Evolutionary conservation across 2,797 vertebrate genomes (phyloP).

Genomic region (Novumbra hubbsi): DNA sequence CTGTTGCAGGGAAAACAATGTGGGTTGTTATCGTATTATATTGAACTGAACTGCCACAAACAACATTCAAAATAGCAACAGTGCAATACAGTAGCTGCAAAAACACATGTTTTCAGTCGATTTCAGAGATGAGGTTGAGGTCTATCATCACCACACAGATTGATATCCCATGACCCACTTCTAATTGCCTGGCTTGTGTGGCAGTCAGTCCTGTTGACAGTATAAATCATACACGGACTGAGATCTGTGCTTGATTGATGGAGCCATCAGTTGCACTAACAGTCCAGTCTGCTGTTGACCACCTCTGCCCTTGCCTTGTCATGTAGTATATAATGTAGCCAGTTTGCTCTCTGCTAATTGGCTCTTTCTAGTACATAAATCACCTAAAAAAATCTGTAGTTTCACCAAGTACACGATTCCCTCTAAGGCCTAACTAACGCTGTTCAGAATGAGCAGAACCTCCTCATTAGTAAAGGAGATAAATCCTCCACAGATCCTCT

Average conservation of each 20-base stretch:
- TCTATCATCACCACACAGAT: conserved; percentile 38
- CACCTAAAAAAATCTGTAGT: conserved; percentile 59
- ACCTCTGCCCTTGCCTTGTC: conserved; percentile 56
- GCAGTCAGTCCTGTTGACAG: conserved; percentile 57
- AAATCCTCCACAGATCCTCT: conserved; percentile 38
- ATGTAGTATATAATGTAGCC: conserved; percentile 63
- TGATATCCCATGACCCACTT: conserved; percentile 69
- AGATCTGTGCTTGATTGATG: conserved; percentile 74
- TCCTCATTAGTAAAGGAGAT: conserved; percentile 65
- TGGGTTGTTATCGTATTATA: too few species aligned
- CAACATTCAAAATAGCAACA: neutral
- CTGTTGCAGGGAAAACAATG: too few species aligned
- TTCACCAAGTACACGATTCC: conserved; percentile 36
- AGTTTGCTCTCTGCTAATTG: conserved; percentile 76
- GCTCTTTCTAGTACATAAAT: conserved; percentile 72
- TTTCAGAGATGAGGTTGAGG: neutral
- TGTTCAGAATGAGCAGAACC: conserved; percentile 56
- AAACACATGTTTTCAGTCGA: neutral
- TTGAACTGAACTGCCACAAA: neutral
- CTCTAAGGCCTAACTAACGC: conserved; percentile 53
- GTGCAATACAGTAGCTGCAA: neutral
- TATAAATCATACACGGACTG: conserved; percentile 67
- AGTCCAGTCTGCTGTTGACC: conserved; percentile 62
- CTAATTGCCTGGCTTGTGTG: conserved; percentile 53
- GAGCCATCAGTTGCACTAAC: conserved; percentile 63